Conservation (phyloP, 2,888 invertebrate species). For the Ormyrus nitidulus region DNA sequence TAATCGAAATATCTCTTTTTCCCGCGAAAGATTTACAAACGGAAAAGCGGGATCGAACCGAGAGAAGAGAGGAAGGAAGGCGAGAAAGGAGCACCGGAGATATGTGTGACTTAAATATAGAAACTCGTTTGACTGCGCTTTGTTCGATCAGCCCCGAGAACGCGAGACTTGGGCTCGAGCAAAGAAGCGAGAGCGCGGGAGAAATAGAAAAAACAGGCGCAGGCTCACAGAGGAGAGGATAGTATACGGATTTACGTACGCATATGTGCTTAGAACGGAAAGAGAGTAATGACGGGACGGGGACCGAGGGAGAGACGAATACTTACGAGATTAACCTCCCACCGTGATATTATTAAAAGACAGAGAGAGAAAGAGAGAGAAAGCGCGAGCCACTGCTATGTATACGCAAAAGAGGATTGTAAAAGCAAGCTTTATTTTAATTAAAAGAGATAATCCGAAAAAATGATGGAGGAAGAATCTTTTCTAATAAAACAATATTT, state of each 20-base stretch:
- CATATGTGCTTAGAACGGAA: constrained; percentile 54
- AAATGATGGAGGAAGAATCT: constrained; percentile 3
- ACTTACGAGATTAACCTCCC: constrained; percentile 58
- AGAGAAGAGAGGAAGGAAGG: constrained; percentile 11
- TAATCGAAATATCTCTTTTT: constrained; percentile 44
- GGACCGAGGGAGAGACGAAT: constrained; percentile 41
- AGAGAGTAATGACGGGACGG: constrained; percentile 56
- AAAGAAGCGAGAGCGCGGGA: constrained; percentile 37
- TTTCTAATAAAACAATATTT: constrained; percentile 39
- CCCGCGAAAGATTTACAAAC: constrained; percentile 49
- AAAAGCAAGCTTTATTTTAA: constrained; percentile 49
- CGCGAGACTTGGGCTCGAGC: constrained; percentile 48
- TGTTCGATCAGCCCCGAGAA: constrained; percentile 62
- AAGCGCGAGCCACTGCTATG: constrained; percentile 30
- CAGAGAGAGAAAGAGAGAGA: constrained; percentile 50
- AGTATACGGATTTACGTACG: constrained; percentile 54
- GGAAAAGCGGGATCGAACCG: constrained; percentile 33
- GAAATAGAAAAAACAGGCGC: constrained; percentile 49
- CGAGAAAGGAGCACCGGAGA: constrained; percentile 34
- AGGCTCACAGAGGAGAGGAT: constrained; percentile 19
- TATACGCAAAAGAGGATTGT: constrained; percentile 39
- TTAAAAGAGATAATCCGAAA: constrained; percentile 49
- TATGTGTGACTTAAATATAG: constrained; percentile 66
- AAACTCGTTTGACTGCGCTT: constrained; percentile 65
- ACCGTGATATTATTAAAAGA: constrained; percentile 60